Percentiles rank a stretch among this genome's conserved stretches.
Evolutionary conservation across 2,888 invertebrate genomes (phyloP).

Genomic region (Drosophila nr. medialis): DNA sequence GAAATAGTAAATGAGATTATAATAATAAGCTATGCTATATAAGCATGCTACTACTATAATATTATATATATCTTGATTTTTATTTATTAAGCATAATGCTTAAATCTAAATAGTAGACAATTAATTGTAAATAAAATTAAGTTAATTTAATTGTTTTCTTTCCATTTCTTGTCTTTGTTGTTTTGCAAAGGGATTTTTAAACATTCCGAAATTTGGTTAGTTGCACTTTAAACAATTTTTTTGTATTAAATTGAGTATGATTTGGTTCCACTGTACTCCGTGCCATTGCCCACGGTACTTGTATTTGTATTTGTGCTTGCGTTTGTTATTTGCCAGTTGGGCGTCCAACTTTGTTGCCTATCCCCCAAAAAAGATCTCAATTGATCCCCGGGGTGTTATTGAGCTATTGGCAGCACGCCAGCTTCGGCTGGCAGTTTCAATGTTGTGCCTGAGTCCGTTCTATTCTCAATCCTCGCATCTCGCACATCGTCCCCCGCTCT

Average conservation of each 20-base stretch:
- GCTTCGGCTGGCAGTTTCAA: constrained; percentile 21
- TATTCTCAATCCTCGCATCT: constrained; percentile 24
- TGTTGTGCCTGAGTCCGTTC: constrained; percentile 16
- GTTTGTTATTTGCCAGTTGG: constrained; percentile 12
- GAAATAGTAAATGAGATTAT: background rate
- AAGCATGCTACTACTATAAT: background rate
- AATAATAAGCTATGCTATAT: background rate
- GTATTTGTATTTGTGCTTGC: background rate
- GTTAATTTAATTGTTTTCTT: background rate
- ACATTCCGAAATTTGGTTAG: background rate
- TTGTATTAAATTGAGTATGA: background rate
- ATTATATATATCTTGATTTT: background rate
- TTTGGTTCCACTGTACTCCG: constrained; percentile 17
- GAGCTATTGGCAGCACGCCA: constrained; percentile 76
- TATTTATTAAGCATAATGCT: background rate
- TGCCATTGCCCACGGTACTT: constrained; percentile 19
- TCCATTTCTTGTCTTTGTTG: background rate
- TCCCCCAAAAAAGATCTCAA: constrained; percentile 71
- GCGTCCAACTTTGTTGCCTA: constrained; percentile 40
- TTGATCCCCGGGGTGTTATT: constrained; percentile 79
- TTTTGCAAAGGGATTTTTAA: background rate
- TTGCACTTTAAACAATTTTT: background rate
- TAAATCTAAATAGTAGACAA: background rate
- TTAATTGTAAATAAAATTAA: background rate
- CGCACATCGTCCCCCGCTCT: constrained; percentile 4